Conservation (phyloP, 1,140 invertebrate genomes). For the Caerostris extrusa region DNA sequence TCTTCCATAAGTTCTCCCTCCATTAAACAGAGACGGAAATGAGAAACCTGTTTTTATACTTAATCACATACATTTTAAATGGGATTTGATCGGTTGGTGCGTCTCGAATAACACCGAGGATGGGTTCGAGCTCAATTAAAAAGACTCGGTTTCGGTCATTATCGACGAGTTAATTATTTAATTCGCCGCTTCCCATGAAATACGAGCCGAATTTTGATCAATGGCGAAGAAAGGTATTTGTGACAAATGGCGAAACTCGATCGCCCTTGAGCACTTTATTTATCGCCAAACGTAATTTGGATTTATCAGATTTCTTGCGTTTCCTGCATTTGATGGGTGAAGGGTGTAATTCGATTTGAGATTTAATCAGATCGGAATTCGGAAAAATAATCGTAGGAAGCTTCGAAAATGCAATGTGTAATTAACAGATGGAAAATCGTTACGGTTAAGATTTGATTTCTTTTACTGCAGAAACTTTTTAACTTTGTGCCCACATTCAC, state of each 20-base stretch:
- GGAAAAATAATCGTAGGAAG: background rate
- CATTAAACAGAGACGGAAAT: slow-evolving; percentile 19
- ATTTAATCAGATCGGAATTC: slow-evolving; percentile 3
- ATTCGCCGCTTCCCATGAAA: background rate
- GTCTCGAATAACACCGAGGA: background rate
- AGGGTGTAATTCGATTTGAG: background rate
- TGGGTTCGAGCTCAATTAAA: background rate
- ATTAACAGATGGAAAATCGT: no score
- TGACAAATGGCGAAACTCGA: background rate
- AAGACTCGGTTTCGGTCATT: background rate
- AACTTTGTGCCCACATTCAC: no score
- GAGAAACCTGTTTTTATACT: slow-evolving; percentile 34
- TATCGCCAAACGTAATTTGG: background rate
- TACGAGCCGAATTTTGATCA: background rate
- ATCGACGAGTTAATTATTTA: slow-evolving; percentile 14
- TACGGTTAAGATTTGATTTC: no score
- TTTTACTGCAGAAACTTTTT: no score
- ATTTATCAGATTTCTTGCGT: background rate
- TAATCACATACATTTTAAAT: slow-evolving; percentile 39
- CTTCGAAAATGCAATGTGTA: no score
- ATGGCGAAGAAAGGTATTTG: background rate
- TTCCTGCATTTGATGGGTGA: background rate
- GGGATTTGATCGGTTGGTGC: background rate
- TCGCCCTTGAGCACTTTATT: background rate
- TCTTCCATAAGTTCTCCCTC: background rate